Evolutionary conservation across 2,888 invertebrate species (phyloP).

Genomic region (Linnaemya vulpina): DNA sequence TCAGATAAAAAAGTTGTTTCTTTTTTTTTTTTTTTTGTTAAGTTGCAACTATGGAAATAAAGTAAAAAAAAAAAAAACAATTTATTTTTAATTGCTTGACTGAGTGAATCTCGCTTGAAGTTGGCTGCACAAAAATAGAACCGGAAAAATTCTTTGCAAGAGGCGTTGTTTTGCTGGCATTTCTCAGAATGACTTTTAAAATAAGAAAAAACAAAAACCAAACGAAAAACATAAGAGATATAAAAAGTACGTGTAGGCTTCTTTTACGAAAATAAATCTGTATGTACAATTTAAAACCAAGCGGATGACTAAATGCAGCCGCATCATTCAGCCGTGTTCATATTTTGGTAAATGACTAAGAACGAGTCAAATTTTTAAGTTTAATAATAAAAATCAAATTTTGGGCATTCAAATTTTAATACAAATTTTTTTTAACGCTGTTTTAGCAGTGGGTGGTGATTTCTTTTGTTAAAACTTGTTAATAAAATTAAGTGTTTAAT

Average conservation of each 20-base stretch:
- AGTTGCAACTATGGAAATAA: constrained; percentile 15
- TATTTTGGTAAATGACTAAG: constrained; percentile 60
- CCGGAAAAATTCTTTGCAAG: constrained; percentile 69
- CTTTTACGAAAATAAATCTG: constrained; percentile 3
- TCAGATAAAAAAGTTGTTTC: constrained; percentile 24
- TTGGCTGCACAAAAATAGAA: constrained; percentile 61
- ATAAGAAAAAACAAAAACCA: constrained; percentile 4
- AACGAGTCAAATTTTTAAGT: neutral
- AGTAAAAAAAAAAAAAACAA: constrained; percentile 3
- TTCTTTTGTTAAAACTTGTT: constrained; percentile 26
- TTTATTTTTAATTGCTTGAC: constrained; percentile 12
- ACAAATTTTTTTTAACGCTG: constrained; percentile 17
- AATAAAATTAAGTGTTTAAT: constrained; percentile 25
- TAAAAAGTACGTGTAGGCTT: constrained; percentile 45
- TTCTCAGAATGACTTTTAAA: constrained; percentile 24
- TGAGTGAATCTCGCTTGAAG: constrained; percentile 4
- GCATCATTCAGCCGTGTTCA: constrained; percentile 12
- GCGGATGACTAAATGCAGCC: constrained; percentile 30
- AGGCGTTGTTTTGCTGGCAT: constrained; percentile 54
- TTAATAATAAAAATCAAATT: constrained; percentile 27
- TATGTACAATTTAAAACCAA: neutral
- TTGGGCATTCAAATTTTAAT: neutral
- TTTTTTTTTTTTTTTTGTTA: neutral
- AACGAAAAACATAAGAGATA: constrained; percentile 17
- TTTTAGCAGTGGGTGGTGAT: constrained; percentile 46